A percentile compares a stretch with the other conserved stretches of the same genome.
These are phyloP conservation scores for Palloptera scutellata DNA, from an alignment of 2,888 invertebrate species.

Conservation along the genomic window DNA sequence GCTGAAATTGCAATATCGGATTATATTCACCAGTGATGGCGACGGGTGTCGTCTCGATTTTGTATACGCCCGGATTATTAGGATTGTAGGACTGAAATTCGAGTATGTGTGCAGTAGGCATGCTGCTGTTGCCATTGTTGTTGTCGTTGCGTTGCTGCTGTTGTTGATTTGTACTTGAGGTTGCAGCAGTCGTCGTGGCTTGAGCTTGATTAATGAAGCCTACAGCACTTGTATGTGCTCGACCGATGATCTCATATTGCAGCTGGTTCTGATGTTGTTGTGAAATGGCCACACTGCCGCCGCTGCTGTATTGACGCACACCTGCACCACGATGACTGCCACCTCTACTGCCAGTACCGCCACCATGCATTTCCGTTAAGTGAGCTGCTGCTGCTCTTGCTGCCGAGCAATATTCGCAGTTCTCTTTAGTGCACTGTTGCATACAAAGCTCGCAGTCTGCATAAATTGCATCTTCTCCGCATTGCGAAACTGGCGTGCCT, in stretches of 20 bases:
- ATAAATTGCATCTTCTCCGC: slow-evolving; percentile 44
- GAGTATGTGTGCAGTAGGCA: slow-evolving; percentile 57
- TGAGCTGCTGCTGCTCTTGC: slow-evolving; percentile 11
- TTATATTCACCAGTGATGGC: slow-evolving; percentile 64
- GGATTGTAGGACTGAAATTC: slow-evolving; percentile 65
- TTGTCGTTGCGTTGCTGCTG: slow-evolving; percentile 11
- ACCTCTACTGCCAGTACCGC: not conserved
- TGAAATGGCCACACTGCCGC: not conserved
- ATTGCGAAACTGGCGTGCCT: slow-evolving; percentile 27
- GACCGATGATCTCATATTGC: slow-evolving; percentile 6
- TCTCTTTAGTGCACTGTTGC: slow-evolving; percentile 60
- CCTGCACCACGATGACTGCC: slow-evolving; percentile 27
- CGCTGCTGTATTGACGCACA: slow-evolving; percentile 31
- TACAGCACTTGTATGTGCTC: slow-evolving; percentile 24
- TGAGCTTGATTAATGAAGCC: slow-evolving; percentile 35
- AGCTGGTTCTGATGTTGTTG: not conserved
- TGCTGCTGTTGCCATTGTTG: slow-evolving; percentile 14
- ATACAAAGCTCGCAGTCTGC: slow-evolving; percentile 62
- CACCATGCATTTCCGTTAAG: not conserved
- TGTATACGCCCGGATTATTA: slow-evolving; percentile 64
- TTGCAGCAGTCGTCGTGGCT: slow-evolving; percentile 10
- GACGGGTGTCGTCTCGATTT: slow-evolving; percentile 64
- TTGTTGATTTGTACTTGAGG: slow-evolving; percentile 6
- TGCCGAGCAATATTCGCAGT: slow-evolving; percentile 59
- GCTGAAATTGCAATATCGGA: slow-evolving; percentile 61